These are phyloP conservation scores for Dasyurus viverrinus DNA, from an alignment of 2,113 vertebrate genomes.

Conservation along the genomic window DNA sequence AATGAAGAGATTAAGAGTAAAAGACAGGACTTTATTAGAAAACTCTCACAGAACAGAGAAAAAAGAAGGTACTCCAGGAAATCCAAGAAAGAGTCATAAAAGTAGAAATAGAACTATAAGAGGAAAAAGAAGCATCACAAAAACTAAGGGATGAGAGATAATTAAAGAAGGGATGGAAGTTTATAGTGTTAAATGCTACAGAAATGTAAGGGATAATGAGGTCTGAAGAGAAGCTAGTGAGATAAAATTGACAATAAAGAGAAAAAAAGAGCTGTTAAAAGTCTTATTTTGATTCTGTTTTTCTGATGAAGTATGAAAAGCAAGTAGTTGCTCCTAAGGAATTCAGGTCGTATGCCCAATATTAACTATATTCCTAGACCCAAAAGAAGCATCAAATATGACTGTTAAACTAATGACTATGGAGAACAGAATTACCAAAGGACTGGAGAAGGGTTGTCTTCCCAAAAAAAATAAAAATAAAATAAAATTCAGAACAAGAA, in stretches of 20 bases:
- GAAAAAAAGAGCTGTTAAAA: background rate
- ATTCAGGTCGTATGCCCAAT: background rate
- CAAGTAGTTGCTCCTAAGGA: background rate
- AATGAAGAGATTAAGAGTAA: background rate
- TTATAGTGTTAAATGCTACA: background rate
- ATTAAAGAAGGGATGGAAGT: background rate
- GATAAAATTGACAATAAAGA: background rate
- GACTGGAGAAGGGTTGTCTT: background rate
- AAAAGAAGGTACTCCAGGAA: background rate
- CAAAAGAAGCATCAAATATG: background rate
- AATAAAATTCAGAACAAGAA: background rate
- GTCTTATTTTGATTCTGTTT: background rate
- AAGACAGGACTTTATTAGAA: background rate
- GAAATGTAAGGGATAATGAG: background rate
- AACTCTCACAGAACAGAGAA: background rate
- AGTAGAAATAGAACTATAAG: background rate
- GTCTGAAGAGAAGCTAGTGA: background rate
- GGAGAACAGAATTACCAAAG: background rate
- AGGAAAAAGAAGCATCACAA: background rate
- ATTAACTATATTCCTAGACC: background rate
- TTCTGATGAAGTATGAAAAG: background rate
- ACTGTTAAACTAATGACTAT: background rate
- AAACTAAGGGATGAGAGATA: background rate
- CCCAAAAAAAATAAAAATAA: background rate
- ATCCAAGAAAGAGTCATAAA: background rate